Percentiles rank a stretch among this genome's conserved stretches.
phyloP scores from a whole-genome alignment of 1,140 invertebrate genomes.

The Teleopsis dalmanni region DNA sequence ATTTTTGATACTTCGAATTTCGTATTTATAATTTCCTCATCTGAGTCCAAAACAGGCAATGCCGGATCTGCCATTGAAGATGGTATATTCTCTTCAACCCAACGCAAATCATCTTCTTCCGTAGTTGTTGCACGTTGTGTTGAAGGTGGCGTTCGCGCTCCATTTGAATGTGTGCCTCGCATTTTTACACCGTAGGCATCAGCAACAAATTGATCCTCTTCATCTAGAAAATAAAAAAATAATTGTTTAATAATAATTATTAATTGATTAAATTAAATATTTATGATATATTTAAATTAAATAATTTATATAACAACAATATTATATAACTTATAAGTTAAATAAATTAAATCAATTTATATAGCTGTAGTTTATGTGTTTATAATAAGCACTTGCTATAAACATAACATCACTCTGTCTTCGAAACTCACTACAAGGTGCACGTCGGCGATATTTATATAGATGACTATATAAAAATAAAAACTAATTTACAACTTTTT shows the following conservation, averaged over 20 bases:
- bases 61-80: constrained; percentile 63
- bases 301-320: no score
- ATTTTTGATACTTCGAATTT: constrained; percentile 89
- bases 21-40: constrained; percentile 82
- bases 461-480: no score
- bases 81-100: constrained; percentile 88
- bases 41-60: constrained; percentile 76
- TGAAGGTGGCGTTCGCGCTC: constrained; percentile 15
- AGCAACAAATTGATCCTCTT: constrained; percentile 74
- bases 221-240: constrained; percentile 26
- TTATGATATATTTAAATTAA: background rate
- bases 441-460: no score
- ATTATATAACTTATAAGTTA: no score
- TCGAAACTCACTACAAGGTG: no score
- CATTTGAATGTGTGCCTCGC: constrained; percentile 47
- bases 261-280: background rate
- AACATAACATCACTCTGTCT: no score
- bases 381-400: no score
- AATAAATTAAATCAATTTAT: no score
- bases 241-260: background rate
- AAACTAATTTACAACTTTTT: no score
- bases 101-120: constrained; percentile 75
- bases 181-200: constrained; percentile 80
- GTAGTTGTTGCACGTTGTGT: constrained; percentile 45
- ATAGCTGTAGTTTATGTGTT: no score